Evolutionary conservation across 2,113 vertebrate species (phyloP).

Genomic region (Elachura formosa): DNA sequence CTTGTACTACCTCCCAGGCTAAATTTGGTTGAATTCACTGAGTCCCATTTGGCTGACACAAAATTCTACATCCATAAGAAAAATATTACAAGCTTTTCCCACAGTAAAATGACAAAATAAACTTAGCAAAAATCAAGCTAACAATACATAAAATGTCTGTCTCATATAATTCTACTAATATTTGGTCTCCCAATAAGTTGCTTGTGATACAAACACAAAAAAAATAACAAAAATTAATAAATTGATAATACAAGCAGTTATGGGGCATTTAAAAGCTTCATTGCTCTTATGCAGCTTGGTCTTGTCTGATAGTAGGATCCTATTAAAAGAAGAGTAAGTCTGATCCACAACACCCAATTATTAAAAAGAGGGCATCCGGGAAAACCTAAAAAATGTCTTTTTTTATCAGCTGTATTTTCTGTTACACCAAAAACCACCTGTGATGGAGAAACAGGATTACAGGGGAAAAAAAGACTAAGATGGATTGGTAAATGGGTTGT

Average conservation of each 20-base stretch:
- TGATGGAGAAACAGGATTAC: background rate
- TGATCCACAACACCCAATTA: background rate
- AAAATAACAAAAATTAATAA: background rate
- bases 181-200: background rate
- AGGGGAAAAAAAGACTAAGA: background rate
- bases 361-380: background rate
- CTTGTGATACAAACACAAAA: background rate
- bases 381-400: background rate
- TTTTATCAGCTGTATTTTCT: background rate
- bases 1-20: background rate
- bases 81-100: background rate
- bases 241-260: background rate
- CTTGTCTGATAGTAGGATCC: background rate
- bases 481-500: background rate
- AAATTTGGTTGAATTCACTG: background rate
- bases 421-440: background rate
- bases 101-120: background rate
- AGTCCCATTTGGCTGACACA: background rate
- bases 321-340: background rate
- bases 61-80: background rate
- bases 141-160: background rate
- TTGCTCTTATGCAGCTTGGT: background rate
- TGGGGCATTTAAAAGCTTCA: background rate
- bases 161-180: background rate
- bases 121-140: background rate